Evolutionary conservation across 2,113 vertebrate species (phyloP), one percentile per base, ranked within the genome.

Genomic region (Megaleporinus macrocephalus): DNA sequence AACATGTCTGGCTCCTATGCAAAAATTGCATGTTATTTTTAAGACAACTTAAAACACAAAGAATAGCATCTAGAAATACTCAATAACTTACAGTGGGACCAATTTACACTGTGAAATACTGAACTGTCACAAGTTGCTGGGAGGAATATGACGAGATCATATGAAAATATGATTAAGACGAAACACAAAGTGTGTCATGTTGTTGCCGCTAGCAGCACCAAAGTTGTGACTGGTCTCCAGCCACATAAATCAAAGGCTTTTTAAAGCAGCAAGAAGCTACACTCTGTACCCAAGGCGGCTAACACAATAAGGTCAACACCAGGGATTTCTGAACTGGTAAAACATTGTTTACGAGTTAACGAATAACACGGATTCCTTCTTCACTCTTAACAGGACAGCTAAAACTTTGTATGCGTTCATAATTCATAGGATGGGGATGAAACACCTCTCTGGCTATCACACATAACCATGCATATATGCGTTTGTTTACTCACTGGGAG

Each of bases 401-500:
- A n/a, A 57, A 57, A 57, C 20, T 57, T 57, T 2, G 24, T 4
- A 61, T 13, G 57, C 4, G n/a, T 26, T 26, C 57, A 61, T 59
- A n/a, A 24, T 59, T 59, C 6, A 59, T 55, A 4, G 18, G 53
- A 55, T 49, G 15, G 27, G 20, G 65, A 33, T 27, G 24, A 16
- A 9, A 63, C 22, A 47, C 14, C 69, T 55, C 49, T 20, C 30
- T 44, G 53, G 26, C 41, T 44, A 33, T 36, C 78, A 65, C 44
- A 71, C 30, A 61, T 29, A 71, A 47, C 72, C 41, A 70, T 33
- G 57, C 33, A 55, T 55, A 62, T 36, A 62, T 49, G 62, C 36
- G 20, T 36, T 44, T 71, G 30, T 83, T 2, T 84, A 96, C 97
- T 96, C 90, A 99, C 97, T 92, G 0, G 95, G 82, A 80, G 89